phyloP scores from a whole-genome alignment of 1,140 invertebrate species.

The Lordiphosa mommai region DNA sequence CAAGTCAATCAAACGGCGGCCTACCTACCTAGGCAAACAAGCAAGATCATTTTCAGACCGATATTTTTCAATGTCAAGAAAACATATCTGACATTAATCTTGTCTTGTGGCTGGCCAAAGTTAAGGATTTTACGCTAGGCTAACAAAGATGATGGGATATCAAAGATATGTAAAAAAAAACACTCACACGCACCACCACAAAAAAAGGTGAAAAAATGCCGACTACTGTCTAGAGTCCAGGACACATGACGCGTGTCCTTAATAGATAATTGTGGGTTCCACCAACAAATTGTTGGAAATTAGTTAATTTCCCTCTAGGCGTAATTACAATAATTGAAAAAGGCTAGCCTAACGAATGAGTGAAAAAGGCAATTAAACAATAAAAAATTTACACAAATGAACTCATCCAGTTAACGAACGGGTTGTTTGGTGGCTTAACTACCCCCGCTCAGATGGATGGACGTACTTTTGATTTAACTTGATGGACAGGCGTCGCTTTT shows the following conservation, averaged over 20 bases:
- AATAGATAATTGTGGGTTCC: constrained; percentile 58
- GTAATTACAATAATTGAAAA: constrained; percentile 76
- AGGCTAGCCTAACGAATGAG: constrained; percentile 8
- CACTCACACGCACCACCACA: constrained; percentile 20
- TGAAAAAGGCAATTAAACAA: constrained; percentile 71
- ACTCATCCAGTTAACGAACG: constrained; percentile 5
- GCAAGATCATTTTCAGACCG: constrained; percentile 10
- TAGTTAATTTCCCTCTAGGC: constrained; percentile 56
- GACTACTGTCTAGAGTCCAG: constrained; percentile 18
- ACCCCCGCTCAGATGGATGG: constrained; percentile 21
- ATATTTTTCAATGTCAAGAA: constrained; percentile 37
- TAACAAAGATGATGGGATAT: constrained; percentile 27
- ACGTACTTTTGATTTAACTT: constrained; percentile 48
- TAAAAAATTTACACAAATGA: constrained; percentile 58
- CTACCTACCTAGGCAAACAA: neutral
- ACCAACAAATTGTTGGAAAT: constrained; percentile 68
- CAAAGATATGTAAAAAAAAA: constrained; percentile 14
- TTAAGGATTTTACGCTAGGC: constrained; percentile 57
- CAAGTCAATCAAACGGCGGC: constrained; percentile 62
- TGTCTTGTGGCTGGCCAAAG: constrained; percentile 52
- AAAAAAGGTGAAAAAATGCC: constrained; percentile 18
- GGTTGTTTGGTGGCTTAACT: constrained; percentile 17
- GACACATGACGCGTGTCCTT: constrained; percentile 64
- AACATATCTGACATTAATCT: constrained; percentile 55
- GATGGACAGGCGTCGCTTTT: constrained; percentile 63